Conservation (phyloP, 2,797 vertebrate genomes). For the Erpetoichthys calabaricus region DNA sequence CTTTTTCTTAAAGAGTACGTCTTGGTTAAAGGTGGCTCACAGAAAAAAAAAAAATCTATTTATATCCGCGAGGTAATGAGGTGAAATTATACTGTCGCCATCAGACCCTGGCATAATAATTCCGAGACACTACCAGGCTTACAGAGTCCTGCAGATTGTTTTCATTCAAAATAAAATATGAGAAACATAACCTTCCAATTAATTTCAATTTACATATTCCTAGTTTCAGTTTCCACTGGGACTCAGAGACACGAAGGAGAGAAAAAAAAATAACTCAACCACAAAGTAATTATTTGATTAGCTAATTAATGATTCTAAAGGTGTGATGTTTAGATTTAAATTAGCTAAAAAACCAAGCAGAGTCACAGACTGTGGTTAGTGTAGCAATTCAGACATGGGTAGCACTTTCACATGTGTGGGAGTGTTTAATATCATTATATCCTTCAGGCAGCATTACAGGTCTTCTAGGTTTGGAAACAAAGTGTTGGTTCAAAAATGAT, state of each 20-base stretch:
- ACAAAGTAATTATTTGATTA: slow-evolving; percentile 56
- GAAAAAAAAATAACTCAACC: slow-evolving; percentile 28
- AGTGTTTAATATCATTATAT: too few species aligned
- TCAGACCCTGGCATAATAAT: slow-evolving; percentile 47
- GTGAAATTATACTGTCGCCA: slow-evolving; percentile 69
- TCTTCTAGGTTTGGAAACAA: too few species aligned
- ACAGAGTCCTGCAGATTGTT: slow-evolving; percentile 56
- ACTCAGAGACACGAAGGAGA: slow-evolving; percentile 33
- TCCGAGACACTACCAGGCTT: slow-evolving; percentile 42
- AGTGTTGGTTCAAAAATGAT: too few species aligned
- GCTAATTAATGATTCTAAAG: slow-evolving; percentile 60
- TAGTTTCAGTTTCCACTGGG: slow-evolving; percentile 40
- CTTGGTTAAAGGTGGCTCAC: slow-evolving; percentile 39
- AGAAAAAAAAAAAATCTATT: slow-evolving; percentile 62
- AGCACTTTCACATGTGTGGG: too few species aligned
- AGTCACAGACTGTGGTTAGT: slow-evolving; percentile 6
- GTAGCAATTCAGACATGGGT: not conserved
- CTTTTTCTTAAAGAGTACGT: slow-evolving; percentile 5
- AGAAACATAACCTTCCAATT: slow-evolving; percentile 60
- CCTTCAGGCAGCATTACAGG: too few species aligned
- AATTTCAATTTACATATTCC: slow-evolving; percentile 79
- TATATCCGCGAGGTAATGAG: slow-evolving; percentile 80
- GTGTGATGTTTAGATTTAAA: slow-evolving; percentile 46
- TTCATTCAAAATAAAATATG: slow-evolving; percentile 67
- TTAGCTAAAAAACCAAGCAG: slow-evolving; percentile 37